phyloP scores from a whole-genome alignment of 2,888 invertebrate genomes.

The Dicycla oo region DNA sequence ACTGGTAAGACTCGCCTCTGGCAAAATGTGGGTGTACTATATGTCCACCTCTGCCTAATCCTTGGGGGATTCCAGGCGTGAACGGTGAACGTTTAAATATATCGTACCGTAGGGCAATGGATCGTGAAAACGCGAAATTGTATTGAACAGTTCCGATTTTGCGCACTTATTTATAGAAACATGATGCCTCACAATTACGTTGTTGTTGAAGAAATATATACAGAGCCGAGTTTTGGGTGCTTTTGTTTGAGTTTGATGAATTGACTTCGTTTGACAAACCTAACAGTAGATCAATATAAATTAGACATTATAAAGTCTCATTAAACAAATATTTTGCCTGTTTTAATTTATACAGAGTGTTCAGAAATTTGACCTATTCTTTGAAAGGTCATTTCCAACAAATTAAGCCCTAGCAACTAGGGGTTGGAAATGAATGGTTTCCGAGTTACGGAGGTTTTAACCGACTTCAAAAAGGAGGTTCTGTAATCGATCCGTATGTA shows the following conservation, averaged over 20 bases:
- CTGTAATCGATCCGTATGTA: too few relatives aligned
- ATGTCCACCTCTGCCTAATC: background rate
- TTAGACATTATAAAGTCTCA: constrained; percentile 2
- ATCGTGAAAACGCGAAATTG: constrained; percentile 10
- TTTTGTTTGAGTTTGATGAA: constrained; percentile 37
- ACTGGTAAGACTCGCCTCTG: too few relatives aligned
- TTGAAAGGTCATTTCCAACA: too few relatives aligned
- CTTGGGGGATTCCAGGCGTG: background rate
- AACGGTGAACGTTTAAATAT: background rate
- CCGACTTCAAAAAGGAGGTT: too few relatives aligned
- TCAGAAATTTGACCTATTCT: too few relatives aligned
- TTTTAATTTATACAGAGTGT: background rate
- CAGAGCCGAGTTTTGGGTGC: constrained; percentile 1
- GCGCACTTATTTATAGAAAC: constrained; percentile 28
- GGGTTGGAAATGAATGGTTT: too few relatives aligned
- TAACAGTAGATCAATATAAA: constrained; percentile 29
- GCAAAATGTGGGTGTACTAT: background rate
- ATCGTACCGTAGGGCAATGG: background rate
- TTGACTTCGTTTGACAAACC: constrained; percentile 36
- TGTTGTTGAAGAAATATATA: constrained; percentile 31
- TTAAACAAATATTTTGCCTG: background rate
- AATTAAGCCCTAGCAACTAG: too few relatives aligned
- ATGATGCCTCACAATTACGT: constrained; percentile 21
- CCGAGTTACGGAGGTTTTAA: too few relatives aligned
- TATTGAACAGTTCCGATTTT: constrained; percentile 24